phyloP scores from a whole-genome alignment of 2,888 invertebrate species.

The Brachynemurus nebulosus region DNA sequence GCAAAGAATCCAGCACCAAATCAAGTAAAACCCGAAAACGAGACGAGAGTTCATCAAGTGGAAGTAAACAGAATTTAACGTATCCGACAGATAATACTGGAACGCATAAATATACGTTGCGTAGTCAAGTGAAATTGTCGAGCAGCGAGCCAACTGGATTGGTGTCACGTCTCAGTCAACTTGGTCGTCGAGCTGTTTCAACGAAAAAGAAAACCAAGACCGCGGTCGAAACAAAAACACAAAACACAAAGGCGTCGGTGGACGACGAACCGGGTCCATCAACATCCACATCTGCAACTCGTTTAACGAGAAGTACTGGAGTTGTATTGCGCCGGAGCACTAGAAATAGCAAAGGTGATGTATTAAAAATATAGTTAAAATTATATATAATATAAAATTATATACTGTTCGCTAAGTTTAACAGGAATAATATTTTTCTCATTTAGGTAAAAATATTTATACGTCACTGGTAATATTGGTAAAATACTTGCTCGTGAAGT shows the following conservation, averaged over 20 bases:
- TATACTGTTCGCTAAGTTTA: no score
- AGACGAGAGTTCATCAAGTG: slow-evolving; percentile 16
- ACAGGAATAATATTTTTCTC: no score
- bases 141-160: not conserved
- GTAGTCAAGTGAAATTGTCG: slow-evolving; percentile 29
- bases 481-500: no score
- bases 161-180: slow-evolving; percentile 4
- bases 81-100: slow-evolving; percentile 18
- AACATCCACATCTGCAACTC: slow-evolving; percentile 35
- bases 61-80: slow-evolving; percentile 19
- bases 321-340: slow-evolving; percentile 34
- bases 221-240: slow-evolving; percentile 28
- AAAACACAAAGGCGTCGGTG: slow-evolving; percentile 24
- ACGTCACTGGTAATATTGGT: no score
- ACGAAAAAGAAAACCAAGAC: slow-evolving; percentile 7
- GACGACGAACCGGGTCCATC: slow-evolving; percentile 27
- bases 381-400: no score
- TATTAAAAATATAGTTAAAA: not conserved
- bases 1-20: slow-evolving; percentile 5
- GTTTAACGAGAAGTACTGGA: slow-evolving; percentile 37
- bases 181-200: slow-evolving; percentile 6
- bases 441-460: no score
- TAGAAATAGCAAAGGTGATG: slow-evolving; percentile 33
- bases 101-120: slow-evolving; percentile 30
- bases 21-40: slow-evolving; percentile 4